A percentile compares a stretch with the other conserved stretches of the same genome.
phyloP scores from a whole-genome alignment of 1,140 invertebrate genomes.

The Cydia pomonella region DNA sequence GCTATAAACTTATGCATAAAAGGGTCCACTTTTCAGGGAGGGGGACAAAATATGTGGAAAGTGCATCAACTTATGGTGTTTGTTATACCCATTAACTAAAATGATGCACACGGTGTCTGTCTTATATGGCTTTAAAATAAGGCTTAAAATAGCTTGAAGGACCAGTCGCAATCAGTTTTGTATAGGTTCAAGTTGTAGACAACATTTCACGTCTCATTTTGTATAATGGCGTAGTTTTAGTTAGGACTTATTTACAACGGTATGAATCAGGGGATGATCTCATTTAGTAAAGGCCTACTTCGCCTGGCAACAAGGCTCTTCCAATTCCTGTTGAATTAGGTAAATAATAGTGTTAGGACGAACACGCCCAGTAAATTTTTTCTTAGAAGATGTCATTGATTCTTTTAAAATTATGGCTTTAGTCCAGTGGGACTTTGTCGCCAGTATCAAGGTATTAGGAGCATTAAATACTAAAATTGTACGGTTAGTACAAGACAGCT shows the following conservation, averaged over 20 bases:
- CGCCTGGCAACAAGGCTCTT: neutral
- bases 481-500: no score
- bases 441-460: no score
- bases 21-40: neutral
- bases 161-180: neutral
- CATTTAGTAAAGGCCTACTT: neutral
- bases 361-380: no score
- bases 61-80: constrained; percentile 20
- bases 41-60: constrained; percentile 28
- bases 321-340: no score
- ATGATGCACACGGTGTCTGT: neutral
- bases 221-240: constrained; percentile 7
- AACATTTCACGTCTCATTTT: constrained; percentile 30
- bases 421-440: no score
- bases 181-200: neutral
- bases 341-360: no score
- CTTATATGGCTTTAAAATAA: neutral
- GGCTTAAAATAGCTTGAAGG: neutral
- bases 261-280: constrained; percentile 1
- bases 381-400: no score
- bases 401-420: no score
- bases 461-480: no score
- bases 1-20: constrained; percentile 32
- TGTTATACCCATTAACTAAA: neutral
- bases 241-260: constrained; percentile 7